A percentile compares a stretch with the other conserved stretches of the same genome.
Conservation (phyloP, 2,888 invertebrate species). For the Elmis aenea region DNA sequence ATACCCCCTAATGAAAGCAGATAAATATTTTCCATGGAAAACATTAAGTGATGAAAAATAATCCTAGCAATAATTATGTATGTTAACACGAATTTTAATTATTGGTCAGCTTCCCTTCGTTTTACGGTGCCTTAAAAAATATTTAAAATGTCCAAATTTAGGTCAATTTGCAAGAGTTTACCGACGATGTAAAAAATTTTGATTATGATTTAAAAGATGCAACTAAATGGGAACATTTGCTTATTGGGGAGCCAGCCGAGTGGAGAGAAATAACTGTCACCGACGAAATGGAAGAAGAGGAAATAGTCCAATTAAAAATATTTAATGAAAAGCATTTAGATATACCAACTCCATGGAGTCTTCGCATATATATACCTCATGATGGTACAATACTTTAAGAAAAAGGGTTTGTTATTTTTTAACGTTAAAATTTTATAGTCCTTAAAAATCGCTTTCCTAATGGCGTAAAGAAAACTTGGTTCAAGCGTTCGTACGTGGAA, state of each 20-base stretch:
- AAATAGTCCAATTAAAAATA: conserved; percentile 47
- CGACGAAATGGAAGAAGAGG: conserved; percentile 50
- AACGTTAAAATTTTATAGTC: conserved; percentile 31
- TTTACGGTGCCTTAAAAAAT: too few relatives aligned
- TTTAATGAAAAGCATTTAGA: conserved; percentile 67
- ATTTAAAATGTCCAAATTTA: too few relatives aligned
- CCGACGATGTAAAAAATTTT: conserved; percentile 49
- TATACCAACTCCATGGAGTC: conserved; percentile 71
- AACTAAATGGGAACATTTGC: conserved; percentile 66
- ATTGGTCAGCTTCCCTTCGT: too few relatives aligned
- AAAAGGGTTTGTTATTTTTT: not conserved
- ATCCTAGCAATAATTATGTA: too few relatives aligned
- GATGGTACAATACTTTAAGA: conserved; percentile 42
- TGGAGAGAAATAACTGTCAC: conserved; percentile 38
- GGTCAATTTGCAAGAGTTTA: conserved; percentile 60
- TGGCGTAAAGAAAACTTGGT: conserved; percentile 61
- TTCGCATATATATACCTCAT: conserved; percentile 58
- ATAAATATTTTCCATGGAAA: too few relatives aligned
- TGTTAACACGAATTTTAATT: too few relatives aligned
- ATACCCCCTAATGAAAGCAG: too few relatives aligned
- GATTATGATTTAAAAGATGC: conserved; percentile 60
- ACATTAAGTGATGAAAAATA: too few relatives aligned
- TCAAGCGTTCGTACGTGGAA: conserved; percentile 70
- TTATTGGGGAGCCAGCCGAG: conserved; percentile 63
- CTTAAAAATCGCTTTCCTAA: conserved; percentile 68